Evolutionary conservation across 2,888 invertebrate genomes (phyloP).

Genomic region (Sarcophaga caerulescens): DNA sequence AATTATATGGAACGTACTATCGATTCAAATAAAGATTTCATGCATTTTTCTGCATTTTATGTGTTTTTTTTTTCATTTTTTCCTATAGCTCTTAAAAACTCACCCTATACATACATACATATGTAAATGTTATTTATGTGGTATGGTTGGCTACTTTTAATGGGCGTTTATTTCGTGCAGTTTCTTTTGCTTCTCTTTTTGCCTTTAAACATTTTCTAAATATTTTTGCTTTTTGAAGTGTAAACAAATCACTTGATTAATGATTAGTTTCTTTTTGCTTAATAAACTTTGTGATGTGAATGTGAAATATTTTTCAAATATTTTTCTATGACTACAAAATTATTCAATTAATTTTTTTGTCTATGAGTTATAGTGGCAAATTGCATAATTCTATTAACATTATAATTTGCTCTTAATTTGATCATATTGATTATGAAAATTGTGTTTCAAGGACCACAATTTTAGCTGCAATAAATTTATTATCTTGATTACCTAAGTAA

Average conservation of each 20-base stretch:
- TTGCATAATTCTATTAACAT: conserved; percentile 4
- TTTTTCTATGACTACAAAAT: not conserved
- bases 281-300: not conserved
- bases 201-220: not conserved
- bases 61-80: no score
- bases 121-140: not conserved
- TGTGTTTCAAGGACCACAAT: no score
- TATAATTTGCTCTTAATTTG: not conserved
- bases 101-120: no score
- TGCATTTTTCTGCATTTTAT: no score
- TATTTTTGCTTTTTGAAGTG: conserved; percentile 38
- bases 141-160: conserved; percentile 17
- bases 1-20: no score
- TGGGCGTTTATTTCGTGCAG: conserved; percentile 28
- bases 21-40: no score
- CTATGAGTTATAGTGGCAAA: conserved; percentile 14
- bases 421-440: no score
- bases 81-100: no score
- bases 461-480: no score
- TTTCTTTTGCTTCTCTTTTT: not conserved
- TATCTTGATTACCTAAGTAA: no score
- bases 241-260: conserved; percentile 57
- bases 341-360: not conserved
- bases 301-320: conserved; percentile 1
- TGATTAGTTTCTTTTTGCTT: not conserved